phyloP scores from a whole-genome alignment of 1,140 invertebrate species.

The Caerostris darwini region DNA sequence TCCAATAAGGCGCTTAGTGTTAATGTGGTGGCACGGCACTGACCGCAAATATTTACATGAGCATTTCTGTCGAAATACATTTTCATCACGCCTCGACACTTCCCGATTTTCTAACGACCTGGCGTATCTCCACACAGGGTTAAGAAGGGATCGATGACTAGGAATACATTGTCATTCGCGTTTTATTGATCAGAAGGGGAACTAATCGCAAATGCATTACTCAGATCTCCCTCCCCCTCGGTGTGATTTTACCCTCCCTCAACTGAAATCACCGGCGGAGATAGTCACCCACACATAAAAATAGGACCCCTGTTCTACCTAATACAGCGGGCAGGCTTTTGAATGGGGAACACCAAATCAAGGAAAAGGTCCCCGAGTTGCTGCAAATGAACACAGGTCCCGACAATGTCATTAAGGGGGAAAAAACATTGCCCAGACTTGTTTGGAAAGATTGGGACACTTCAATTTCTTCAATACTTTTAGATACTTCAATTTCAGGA shows the following conservation, averaged over 20 bases:
- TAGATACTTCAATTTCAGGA: no score
- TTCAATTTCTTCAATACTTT: no score
- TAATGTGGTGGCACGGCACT: constrained; percentile 42
- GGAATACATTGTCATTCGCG: constrained; percentile 76
- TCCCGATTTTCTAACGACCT: constrained; percentile 61
- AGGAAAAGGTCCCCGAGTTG: neutral
- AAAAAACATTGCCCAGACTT: no score
- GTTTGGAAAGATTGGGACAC: no score
- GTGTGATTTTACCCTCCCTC: constrained; percentile 53
- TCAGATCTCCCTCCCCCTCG: constrained; percentile 58
- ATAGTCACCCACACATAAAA: constrained; percentile 48
- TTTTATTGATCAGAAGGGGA: constrained; percentile 77
- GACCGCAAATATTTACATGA: constrained; percentile 66
- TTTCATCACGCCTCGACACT: constrained; percentile 60
- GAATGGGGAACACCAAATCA: constrained; percentile 15
- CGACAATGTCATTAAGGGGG: no score
- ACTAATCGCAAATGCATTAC: constrained; percentile 77
- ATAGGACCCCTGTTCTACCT: constrained; percentile 51
- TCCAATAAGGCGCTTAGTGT: neutral
- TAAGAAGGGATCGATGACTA: constrained; percentile 71
- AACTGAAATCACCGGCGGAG: constrained; percentile 18
- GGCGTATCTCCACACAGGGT: constrained; percentile 47
- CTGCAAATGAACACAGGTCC: no score
- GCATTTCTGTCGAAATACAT: constrained; percentile 41
- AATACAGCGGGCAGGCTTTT: constrained; percentile 13